Percentiles rank a stretch among this genome's conserved stretches.
Evolutionary conservation across 2,797 vertebrate species (phyloP).

Genomic region (Vultur gryphus): DNA sequence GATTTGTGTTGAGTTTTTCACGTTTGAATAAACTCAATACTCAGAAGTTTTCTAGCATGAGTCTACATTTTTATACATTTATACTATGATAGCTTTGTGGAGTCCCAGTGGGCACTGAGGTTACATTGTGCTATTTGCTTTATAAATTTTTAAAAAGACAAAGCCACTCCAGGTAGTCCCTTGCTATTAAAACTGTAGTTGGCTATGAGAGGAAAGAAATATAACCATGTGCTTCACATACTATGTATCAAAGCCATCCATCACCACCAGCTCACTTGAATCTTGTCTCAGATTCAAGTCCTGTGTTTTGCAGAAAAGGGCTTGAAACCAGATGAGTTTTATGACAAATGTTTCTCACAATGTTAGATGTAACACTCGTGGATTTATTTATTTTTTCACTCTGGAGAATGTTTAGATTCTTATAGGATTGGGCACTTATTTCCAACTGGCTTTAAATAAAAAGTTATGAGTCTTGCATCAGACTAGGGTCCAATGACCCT

Average conservation of each 20-base stretch:
- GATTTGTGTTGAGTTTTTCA: neutral
- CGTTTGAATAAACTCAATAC: neutral
- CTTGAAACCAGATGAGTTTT: constrained; percentile 26
- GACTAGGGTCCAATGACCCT: neutral
- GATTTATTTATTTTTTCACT: neutral
- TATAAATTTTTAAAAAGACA: neutral
- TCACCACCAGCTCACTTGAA: neutral
- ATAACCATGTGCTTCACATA: neutral
- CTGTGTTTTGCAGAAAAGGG: neutral
- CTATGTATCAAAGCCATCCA: neutral
- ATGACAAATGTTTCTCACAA: neutral
- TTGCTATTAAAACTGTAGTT: neutral
- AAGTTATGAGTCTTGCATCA: neutral
- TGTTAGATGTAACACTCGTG: neutral
- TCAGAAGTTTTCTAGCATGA: neutral
- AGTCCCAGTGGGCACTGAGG: neutral
- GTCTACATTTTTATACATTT: neutral
- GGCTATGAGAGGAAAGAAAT: neutral
- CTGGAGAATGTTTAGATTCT: neutral
- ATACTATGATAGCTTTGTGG: neutral
- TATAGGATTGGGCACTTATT: neutral
- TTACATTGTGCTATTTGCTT: neutral
- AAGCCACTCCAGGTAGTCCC: neutral
- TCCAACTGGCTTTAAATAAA: neutral
- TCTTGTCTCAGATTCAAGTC: neutral